Evolutionary conservation across 2,797 vertebrate species (phyloP).

Genomic region (Cuculus canorus): DNA sequence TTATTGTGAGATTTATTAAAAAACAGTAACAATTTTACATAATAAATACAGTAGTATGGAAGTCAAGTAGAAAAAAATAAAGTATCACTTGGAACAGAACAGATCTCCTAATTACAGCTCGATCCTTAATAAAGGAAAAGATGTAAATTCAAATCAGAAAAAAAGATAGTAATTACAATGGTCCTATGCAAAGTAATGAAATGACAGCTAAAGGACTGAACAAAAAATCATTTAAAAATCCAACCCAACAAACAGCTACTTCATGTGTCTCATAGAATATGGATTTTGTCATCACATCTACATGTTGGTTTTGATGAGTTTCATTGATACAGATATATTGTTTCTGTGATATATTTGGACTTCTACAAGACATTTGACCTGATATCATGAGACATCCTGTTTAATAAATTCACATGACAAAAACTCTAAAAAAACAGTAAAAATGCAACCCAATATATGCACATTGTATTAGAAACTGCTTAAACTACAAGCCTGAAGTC

Average conservation of each 20-base stretch:
- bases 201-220: not conserved
- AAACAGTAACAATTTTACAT: not conserved
- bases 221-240: not conserved
- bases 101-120: not conserved
- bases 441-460: not conserved
- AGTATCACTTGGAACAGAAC: not conserved
- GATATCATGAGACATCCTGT: not conserved
- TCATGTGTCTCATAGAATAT: not conserved
- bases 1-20: not conserved
- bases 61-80: not conserved
- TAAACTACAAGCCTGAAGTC: not conserved
- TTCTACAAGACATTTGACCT: not conserved
- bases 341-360: not conserved
- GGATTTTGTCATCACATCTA: not conserved
- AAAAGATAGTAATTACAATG: not conserved
- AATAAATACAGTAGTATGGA: not conserved
- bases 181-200: not conserved
- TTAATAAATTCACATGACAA: not conserved
- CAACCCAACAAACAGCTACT: not conserved
- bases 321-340: not conserved
- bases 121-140: not conserved
- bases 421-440: not conserved
- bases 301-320: not conserved
- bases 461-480: not conserved
- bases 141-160: not conserved